Conservation (phyloP, 2,797 vertebrate species). For the Arctocebus calabarensis region DNA sequence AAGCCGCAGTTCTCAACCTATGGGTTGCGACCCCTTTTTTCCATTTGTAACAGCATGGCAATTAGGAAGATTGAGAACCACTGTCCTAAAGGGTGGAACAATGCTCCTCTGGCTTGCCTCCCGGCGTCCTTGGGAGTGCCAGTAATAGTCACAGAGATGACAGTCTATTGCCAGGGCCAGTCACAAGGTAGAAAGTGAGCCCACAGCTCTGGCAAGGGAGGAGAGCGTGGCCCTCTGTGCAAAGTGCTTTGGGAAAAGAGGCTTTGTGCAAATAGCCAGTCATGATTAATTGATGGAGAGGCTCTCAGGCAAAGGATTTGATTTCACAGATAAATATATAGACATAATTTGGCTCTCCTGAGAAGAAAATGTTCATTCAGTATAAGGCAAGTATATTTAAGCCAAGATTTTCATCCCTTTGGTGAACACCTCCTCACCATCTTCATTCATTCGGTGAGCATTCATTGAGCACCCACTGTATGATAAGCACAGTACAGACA, state of each 20-base stretch:
- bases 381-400: not conserved
- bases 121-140: not conserved
- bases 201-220: not conserved
- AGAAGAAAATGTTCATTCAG: slow-evolving; percentile 43
- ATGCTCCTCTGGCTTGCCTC: not conserved
- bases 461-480: not conserved
- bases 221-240: not conserved
- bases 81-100: too few species aligned
- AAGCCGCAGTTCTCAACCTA: not conserved
- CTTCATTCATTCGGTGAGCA: not conserved
- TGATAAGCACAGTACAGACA: not conserved
- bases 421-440: not conserved
- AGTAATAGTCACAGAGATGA: not conserved
- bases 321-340: slow-evolving; percentile 43
- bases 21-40: too few species aligned
- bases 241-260: slow-evolving; percentile 50
- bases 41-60: too few species aligned
- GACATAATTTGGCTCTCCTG: not conserved
- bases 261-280: slow-evolving; percentile 60
- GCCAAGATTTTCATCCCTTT: not conserved
- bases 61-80: too few species aligned
- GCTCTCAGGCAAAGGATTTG: slow-evolving; percentile 41
- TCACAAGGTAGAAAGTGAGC: not conserved
- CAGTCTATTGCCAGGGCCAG: not conserved
- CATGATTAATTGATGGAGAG: slow-evolving; percentile 68